A percentile compares a stretch with the other conserved stretches of the same genome.
These are phyloP conservation scores for Manis pentadactyla DNA, from an alignment of 2,797 vertebrate genomes.

Conservation along the genomic window DNA sequence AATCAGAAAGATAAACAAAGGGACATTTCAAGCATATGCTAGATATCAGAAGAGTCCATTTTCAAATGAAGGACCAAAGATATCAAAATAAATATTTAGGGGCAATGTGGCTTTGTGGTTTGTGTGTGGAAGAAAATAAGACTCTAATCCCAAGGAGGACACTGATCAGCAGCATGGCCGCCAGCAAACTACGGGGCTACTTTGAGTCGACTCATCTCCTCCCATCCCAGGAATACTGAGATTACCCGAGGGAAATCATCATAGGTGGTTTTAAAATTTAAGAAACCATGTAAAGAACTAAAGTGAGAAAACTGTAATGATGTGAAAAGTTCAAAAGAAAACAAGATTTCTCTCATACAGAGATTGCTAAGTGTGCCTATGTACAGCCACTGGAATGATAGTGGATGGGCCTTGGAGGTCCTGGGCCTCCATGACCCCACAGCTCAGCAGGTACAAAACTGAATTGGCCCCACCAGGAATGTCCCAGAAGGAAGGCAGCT, in stretches of 20 bases:
- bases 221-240: neutral
- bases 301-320: neutral
- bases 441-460: neutral
- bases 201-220: neutral
- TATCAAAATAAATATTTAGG: neutral
- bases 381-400: neutral
- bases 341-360: neutral
- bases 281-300: neutral
- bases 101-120: neutral
- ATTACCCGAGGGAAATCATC: neutral
- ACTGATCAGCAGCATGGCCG: no score
- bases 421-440: neutral
- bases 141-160: neutral
- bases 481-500: neutral
- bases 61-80: conserved; percentile 34
- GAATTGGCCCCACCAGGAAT: neutral
- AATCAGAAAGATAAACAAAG: neutral
- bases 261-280: neutral
- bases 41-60: conserved; percentile 6
- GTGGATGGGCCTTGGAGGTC: neutral
- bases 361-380: neutral
- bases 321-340: neutral
- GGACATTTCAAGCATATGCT: neutral
- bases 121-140: neutral
- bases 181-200: neutral